Conservation (phyloP, 2,113 vertebrate genomes). For the Cavia aperea region DNA sequence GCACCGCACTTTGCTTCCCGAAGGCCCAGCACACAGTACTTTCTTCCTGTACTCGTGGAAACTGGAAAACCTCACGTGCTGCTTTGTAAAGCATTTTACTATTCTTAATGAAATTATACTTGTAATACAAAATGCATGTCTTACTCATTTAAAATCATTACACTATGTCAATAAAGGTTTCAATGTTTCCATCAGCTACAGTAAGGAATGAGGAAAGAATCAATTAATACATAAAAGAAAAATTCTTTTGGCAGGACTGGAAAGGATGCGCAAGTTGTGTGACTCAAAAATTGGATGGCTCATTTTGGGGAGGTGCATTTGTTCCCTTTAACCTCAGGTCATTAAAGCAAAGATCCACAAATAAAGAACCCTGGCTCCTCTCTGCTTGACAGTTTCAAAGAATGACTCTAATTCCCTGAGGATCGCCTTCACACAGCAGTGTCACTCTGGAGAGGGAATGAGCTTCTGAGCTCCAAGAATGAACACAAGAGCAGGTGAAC, state of each 20-base stretch:
- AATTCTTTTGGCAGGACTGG: not conserved
- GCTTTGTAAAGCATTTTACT: not conserved
- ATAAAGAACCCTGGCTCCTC: not conserved
- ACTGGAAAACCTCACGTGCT: not conserved
- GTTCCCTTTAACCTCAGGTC: not conserved
- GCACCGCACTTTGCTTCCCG: not conserved
- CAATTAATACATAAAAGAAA: constrained; percentile 6
- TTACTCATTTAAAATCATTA: constrained; percentile 18
- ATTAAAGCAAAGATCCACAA: not conserved
- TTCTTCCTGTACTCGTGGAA: not conserved
- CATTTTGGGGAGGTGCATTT: not conserved
- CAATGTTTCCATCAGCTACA: not conserved
- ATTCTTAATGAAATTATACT: not conserved
- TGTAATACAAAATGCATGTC: not conserved
- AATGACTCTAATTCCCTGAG: not conserved
- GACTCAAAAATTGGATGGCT: not conserved
- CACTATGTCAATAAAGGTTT: not conserved
- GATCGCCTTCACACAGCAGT: not conserved
- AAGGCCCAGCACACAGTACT: not conserved
- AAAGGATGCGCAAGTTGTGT: not conserved
- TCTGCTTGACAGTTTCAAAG: not conserved
- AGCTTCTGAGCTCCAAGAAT: not conserved
- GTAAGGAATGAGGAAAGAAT: not conserved
- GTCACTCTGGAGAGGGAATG: not conserved
- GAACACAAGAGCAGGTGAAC: not conserved